Evolutionary conservation across 2,113 vertebrate genomes (phyloP).

Genomic region (Toxotes jaculatrix): DNA sequence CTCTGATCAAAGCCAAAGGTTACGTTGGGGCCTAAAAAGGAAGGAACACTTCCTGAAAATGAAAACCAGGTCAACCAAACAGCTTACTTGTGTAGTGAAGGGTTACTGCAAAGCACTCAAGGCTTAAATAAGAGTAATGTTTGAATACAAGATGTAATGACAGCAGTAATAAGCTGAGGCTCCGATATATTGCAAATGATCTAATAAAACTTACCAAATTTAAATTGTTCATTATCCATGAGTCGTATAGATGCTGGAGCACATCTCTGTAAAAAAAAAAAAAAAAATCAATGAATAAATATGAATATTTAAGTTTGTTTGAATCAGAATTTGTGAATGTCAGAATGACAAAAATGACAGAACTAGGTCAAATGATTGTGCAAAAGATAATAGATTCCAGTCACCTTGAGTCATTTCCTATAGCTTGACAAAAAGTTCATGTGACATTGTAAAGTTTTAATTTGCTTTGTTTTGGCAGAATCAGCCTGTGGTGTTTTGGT

Average conservation of each 20-base stretch:
- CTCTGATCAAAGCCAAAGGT: slow-evolving; percentile 25
- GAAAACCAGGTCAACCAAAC: slow-evolving; percentile 26
- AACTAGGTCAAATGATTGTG: background rate
- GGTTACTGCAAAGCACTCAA: background rate
- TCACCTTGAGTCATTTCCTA: background rate
- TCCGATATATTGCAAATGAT: background rate
- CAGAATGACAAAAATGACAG: background rate
- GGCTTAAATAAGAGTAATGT: background rate
- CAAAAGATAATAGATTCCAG: background rate
- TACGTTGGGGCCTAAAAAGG: background rate
- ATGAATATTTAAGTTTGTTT: background rate
- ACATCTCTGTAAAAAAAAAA: slow-evolving; percentile 89
- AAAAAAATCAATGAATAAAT: too few species aligned
- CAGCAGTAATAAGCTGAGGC: background rate
- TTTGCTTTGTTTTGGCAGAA: too few species aligned
- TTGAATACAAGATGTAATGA: background rate
- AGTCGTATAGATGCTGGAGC: slow-evolving; percentile 98
- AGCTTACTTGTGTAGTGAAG: background rate
- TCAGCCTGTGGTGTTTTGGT: too few species aligned
- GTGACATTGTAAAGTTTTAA: background rate
- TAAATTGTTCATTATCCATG: slow-evolving; percentile 97
- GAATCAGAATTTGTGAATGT: background rate
- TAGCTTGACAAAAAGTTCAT: background rate
- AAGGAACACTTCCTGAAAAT: slow-evolving; percentile 15
- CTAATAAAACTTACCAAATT: slow-evolving; percentile 91